Evolutionary conservation across 2,888 invertebrate species (phyloP), one percentile per base, ranked within the genome.

Genomic region (Cataglyphis rosenhaueri): DNA sequence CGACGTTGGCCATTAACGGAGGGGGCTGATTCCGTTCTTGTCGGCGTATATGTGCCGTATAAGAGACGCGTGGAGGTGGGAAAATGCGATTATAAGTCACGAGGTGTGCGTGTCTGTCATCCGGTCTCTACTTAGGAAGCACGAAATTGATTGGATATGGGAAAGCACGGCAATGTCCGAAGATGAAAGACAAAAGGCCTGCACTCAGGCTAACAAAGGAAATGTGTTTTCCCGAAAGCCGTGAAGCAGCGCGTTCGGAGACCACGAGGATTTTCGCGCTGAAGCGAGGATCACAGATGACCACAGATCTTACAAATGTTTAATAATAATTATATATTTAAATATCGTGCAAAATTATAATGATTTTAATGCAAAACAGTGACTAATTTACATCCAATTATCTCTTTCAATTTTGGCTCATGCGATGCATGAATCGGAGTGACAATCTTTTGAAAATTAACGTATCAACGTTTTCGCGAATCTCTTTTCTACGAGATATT

Each of bases 21-120:
- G 94, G 92, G 92, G 90, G 91, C 89, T 88, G 88, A 88, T 89
- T 91, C 92, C 91, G 92, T 92, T 88, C 91, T 91, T 91, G 90
- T 88, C 90, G 87, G 81, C 83, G 78, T 81, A 79, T 87, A 88
- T 83, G 65, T 74, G 74, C 44, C 82, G 84, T 70, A 52, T 70
- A 71, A 70, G 81, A 71, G 79, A 71, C 68, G 65, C 64, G 32
- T 15, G 82, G 88, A 88, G 90, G 92, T 91, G 94, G 92, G 93
- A 93, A 94, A 93, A 94, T 94, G 93, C 93, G 93, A 94, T 94
- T 94, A 94, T 94, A 94, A 94, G 94, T 94, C 94, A 94, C 93
- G 92, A 92, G 93, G 94, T 94, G 94, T 93, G 88, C 86, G 85
- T 84, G 89, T 84, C 90, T 89, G 91, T 92, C 91, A 89, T 90